A percentile compares a stretch with the other conserved stretches of the same genome.
Evolutionary conservation across 2,888 invertebrate species (phyloP).

Genomic region (Catocala sponsa): DNA sequence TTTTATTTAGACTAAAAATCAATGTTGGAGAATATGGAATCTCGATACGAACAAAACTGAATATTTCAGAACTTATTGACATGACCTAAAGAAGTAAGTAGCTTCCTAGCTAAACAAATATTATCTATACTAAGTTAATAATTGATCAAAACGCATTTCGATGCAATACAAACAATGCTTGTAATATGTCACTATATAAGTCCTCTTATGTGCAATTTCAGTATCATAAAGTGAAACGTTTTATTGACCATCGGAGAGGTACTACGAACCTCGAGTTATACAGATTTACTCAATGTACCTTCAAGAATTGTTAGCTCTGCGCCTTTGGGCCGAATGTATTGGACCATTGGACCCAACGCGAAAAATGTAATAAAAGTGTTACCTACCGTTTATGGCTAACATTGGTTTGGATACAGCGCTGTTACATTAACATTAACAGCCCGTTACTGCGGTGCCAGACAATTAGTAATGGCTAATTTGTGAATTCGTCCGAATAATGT

Average conservation of each 20-base stretch:
- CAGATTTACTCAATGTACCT: constrained; percentile 47
- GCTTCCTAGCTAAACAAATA: too few relatives aligned
- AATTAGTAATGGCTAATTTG: constrained; percentile 22
- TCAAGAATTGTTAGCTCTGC: constrained; percentile 50
- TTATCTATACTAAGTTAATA: too few relatives aligned
- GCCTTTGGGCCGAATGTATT: constrained; percentile 41
- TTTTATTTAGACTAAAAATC: too few relatives aligned
- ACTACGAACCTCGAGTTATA: constrained; percentile 33
- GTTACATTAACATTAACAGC: constrained; percentile 24
- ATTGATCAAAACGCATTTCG: too few relatives aligned
- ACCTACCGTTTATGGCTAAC: constrained; percentile 24
- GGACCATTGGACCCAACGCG: constrained; percentile 24
- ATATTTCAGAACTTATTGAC: too few relatives aligned
- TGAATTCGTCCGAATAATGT: constrained; percentile 4
- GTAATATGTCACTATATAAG: neutral
- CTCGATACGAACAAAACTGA: too few relatives aligned
- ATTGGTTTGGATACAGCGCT: constrained; percentile 13
- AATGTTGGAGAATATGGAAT: too few relatives aligned
- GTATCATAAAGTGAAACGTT: constrained; percentile 44
- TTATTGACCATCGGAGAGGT: constrained; percentile 45
- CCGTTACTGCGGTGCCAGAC: constrained; percentile 12
- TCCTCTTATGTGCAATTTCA: constrained; percentile 9
- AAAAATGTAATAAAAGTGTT: constrained; percentile 38
- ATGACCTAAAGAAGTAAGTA: too few relatives aligned
- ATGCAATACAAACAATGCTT: too few relatives aligned